Conservation (phyloP, 2,113 vertebrate genomes). For the Gallinago paraguaiae region DNA sequence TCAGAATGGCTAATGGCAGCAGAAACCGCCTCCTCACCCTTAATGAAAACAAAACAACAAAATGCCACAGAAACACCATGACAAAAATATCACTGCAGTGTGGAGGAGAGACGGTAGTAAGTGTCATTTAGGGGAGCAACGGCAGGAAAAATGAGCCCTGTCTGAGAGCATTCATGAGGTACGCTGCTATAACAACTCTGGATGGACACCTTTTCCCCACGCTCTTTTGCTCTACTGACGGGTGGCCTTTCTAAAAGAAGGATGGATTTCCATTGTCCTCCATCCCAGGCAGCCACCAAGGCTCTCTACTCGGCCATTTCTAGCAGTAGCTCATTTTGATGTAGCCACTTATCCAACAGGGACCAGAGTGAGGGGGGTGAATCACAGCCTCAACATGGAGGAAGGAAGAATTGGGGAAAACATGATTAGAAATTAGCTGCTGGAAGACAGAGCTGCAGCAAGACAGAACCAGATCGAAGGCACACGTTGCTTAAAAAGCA, state of each 20-base stretch:
- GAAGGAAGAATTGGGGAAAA: background rate
- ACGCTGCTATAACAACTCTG: background rate
- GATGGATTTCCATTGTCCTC: background rate
- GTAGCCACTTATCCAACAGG: background rate
- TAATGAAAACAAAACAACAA: background rate
- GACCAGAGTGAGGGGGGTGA: background rate
- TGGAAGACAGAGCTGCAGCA: background rate
- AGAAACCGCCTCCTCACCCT: rapidly evolving
- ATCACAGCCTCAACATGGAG: background rate
- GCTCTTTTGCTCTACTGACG: too few relatives aligned
- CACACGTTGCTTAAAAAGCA: background rate
- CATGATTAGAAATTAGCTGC: background rate
- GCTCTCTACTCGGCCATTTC: background rate
- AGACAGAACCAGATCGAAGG: background rate
- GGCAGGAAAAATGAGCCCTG: background rate
- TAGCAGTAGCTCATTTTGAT: background rate
- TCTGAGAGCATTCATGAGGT: background rate
- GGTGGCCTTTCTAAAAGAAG: background rate
- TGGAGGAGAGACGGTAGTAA: background rate
- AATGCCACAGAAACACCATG: background rate
- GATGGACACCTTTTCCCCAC: background rate
- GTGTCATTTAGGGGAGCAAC: background rate
- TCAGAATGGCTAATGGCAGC: background rate
- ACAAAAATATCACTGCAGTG: background rate
- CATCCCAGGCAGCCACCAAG: background rate